Percentiles rank a stretch among this genome's conserved stretches.
phyloP scores from a whole-genome alignment of 2,113 vertebrate species.

The Paramisgurnus dabryanus region DNA sequence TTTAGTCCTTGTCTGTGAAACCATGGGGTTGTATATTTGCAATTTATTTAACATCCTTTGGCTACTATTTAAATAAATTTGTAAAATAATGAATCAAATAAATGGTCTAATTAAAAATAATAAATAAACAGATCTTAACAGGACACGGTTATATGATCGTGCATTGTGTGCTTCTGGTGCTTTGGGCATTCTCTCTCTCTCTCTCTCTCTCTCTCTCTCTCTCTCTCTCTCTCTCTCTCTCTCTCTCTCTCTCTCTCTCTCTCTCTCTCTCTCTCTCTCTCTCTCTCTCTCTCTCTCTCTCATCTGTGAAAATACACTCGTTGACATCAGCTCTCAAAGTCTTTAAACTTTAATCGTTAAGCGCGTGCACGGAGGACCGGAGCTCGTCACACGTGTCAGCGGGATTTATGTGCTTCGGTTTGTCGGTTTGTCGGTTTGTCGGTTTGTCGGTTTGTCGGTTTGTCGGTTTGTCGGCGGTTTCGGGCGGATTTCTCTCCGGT shows the following conservation, averaged over 20 bases:
- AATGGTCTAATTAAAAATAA: too few species aligned
- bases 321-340: neutral
- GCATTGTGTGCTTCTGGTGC: too few species aligned
- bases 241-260: neutral
- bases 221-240: neutral
- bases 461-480: neutral
- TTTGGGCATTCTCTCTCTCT: neutral
- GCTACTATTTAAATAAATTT: too few species aligned
- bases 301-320: neutral
- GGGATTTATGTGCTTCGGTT: neutral
- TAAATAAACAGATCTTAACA: too few species aligned
- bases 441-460: too few species aligned
- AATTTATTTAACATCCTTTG: too few species aligned
- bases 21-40: too few species aligned
- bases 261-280: neutral
- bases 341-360: slow-evolving; percentile 20
- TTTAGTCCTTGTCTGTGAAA: too few species aligned
- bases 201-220: too few species aligned
- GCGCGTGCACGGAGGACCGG: neutral
- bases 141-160: too few species aligned
- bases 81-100: too few species aligned
- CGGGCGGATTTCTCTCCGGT: neutral
- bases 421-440: too few species aligned
- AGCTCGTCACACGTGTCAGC: neutral
- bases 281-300: neutral